phyloP scores from a whole-genome alignment of 2,797 vertebrate species.

The Cyclura pinguis region DNA sequence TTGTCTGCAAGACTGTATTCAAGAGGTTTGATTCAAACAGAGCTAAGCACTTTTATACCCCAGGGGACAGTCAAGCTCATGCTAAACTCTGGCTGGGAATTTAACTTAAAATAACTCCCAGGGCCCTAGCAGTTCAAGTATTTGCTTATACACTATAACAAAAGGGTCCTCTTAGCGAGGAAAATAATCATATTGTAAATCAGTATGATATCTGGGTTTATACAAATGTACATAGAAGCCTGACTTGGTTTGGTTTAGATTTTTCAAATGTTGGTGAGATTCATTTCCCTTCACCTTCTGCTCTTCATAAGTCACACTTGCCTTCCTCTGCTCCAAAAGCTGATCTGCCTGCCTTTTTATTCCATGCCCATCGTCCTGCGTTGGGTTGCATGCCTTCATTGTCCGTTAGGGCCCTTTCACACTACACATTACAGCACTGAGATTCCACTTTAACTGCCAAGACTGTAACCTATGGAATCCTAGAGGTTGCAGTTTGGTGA shows the following conservation, averaged over 20 bases:
- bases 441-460: neutral
- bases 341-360: neutral
- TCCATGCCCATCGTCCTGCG: no score
- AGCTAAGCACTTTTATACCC: neutral
- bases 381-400: neutral
- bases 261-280: no score
- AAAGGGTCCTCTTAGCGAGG: neutral
- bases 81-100: neutral
- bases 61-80: neutral
- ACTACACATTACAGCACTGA: neutral
- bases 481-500: no score
- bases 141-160: neutral
- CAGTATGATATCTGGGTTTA: neutral
- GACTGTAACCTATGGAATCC: neutral
- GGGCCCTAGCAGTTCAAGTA: neutral
- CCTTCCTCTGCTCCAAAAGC: neutral
- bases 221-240: neutral
- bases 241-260: no score
- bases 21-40: neutral
- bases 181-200: neutral
- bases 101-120: neutral
- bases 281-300: neutral
- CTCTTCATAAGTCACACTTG: neutral
- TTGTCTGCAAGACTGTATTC: neutral
- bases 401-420: no score